A percentile compares a stretch with the other conserved stretches of the same genome.
These are phyloP conservation scores for Eurosta solidaginis DNA, from an alignment of 1,140 invertebrate genomes.

Conservation along the genomic window DNA sequence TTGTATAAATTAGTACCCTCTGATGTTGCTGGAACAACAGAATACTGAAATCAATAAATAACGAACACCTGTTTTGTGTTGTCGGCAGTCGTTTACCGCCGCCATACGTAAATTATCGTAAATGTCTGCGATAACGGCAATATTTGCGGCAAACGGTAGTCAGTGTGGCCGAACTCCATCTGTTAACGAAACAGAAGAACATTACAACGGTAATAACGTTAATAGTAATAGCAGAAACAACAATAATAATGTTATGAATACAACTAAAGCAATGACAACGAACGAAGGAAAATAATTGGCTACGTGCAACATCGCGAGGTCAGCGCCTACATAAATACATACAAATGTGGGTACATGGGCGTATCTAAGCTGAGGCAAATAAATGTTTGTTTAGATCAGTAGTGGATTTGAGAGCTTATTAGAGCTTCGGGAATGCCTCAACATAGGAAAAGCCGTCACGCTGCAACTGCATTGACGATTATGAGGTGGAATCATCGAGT, in stretches of 20 bases:
- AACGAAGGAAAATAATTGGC: constrained; percentile 32
- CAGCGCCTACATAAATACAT: no score
- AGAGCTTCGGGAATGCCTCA: no score
- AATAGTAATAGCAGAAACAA: neutral
- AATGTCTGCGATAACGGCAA: constrained; percentile 28
- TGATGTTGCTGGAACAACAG: neutral
- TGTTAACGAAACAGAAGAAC: neutral
- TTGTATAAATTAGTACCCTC: neutral
- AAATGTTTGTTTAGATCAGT: no score
- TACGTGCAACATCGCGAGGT: constrained; percentile 27
- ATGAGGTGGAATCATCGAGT: no score
- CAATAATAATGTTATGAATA: neutral
- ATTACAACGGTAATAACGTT: constrained; percentile 18
- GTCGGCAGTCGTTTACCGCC: constrained; percentile 5
- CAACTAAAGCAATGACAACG: neutral
- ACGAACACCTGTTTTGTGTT: constrained; percentile 36
- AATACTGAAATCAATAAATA: constrained; percentile 32
- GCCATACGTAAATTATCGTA: constrained; percentile 16
- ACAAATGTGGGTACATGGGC: no score
- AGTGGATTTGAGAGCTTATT: no score
- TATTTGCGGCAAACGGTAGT: constrained; percentile 23
- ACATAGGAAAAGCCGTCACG: no score
- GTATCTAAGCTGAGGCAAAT: no score
- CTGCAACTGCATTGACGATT: no score
- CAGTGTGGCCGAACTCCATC: no score